These are phyloP conservation scores for Catharus fuscescens DNA, from an alignment of 2,113 vertebrate genomes.

Conservation along the genomic window DNA sequence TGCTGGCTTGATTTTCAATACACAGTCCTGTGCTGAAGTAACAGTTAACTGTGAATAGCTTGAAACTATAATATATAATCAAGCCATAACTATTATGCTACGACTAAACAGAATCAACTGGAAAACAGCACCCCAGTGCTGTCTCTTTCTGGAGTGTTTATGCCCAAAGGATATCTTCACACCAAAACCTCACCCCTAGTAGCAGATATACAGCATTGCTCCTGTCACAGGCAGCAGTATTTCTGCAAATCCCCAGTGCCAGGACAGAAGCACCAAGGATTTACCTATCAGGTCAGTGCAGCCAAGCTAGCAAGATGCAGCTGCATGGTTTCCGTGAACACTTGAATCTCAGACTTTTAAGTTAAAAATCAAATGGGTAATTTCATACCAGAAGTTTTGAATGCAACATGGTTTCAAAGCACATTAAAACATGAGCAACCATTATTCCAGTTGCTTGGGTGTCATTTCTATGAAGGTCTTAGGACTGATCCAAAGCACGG, in stretches of 20 bases:
- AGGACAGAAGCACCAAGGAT: not conserved
- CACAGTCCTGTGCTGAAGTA: not conserved
- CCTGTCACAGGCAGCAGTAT: not conserved
- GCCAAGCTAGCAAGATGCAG: not conserved
- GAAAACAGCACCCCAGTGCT: not conserved
- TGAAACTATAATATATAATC: not conserved
- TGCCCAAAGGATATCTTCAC: not conserved
- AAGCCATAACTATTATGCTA: not conserved
- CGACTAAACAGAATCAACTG: not conserved
- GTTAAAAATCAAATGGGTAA: not conserved
- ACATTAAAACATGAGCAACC: not conserved
- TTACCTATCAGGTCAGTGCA: not conserved
- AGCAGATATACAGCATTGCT: not conserved
- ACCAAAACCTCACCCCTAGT: not conserved
- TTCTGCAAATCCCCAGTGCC: not conserved
- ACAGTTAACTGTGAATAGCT: not conserved
- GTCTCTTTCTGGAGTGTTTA: not conserved
- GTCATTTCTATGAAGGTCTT: not conserved
- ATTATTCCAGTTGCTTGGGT: not conserved
- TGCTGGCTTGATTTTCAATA: not conserved
- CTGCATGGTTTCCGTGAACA: not conserved
- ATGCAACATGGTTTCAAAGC: not conserved
- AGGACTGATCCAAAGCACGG: not conserved
- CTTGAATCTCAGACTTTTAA: not conserved
- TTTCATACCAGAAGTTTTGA: not conserved